Evolutionary conservation across 2,888 invertebrate genomes (phyloP), one percentile per base, ranked within the genome.

Genomic region (Encarsia formosa): DNA sequence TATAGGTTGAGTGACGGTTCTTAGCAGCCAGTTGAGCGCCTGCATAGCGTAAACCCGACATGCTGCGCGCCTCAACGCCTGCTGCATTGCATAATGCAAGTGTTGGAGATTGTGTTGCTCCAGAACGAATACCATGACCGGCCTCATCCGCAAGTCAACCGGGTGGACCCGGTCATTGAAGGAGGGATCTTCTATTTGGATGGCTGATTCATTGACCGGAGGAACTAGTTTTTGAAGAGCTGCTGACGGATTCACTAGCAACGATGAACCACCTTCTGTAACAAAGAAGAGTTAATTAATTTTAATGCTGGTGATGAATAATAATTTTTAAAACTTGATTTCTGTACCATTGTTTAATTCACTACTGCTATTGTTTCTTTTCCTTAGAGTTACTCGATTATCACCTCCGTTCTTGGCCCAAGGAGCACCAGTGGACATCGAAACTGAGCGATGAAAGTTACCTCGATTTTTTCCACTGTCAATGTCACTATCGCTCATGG

Each of bases 11-110:
- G 94, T 93, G 1, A 94, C 90, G 46, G 88, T 92, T 45, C 93
- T 82, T 39, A 98, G 76, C 19, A 99, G 76, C 98, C 98, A 99
- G 71, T 96, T 96, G 61, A 97, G 78, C 0, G 95, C 94, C 82
- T 94, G 92, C 80, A 96, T 85, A 2, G 93, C 89, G 74, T 89
- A 86, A 64, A 94, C 88, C 55, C 93, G 76, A 67, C 91, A 83
- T 29, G 86, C 86, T 43, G 88, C 87, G 50, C 87, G 84, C 22
- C 88, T 79, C 2, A 97, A 77, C 1, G 94, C 88, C 54, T 92
- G 88, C 58, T 89, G 88, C 87, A 97, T 91, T 35, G 91, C 90
- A 54, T 88, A 81, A 58, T 89, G 85, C 42, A 95, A 76, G 1
- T 86, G 83, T 23, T 88, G 88, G 37, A 97, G 78, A 69, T 96